Base-by-base conservation (phyloP, 2,888 invertebrate genomes). In the Drosophila cognata region DNA sequence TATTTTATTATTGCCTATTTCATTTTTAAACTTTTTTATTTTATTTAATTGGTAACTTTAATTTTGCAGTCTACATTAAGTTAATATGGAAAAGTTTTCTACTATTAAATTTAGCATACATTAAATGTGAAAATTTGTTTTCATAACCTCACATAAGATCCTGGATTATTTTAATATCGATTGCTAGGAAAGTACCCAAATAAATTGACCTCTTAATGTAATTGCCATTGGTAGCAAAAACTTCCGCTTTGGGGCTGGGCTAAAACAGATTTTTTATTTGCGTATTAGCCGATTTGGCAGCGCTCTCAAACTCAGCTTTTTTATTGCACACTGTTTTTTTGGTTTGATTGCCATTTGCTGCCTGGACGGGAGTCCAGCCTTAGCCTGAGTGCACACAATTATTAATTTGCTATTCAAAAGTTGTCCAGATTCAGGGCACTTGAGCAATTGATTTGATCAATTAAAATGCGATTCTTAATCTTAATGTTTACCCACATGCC, bases 391-490 rank as follows among this genome's bases (percentile, higher is more conserved):
- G 61, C 64, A 48, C 64, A 48, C 58, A 75, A 77, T 75, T 83
- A 71, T 85, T 85, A 80, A 80, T 74, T 43, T 69, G 78, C 72
- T 74, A 77, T 83, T 88, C 74, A 72, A 88, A 84, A 86, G 75
- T 83, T 75, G 33, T 53, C 59, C 64, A 74, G 81, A 75, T 81
- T 88, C 72, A 70, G 68, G 60, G 58, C 25, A 59, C 29, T 60
- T 46, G 51, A 73, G 57, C 61, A 67, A 70, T 70, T 72, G 77
- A 88, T 88, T 73, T 72, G 68, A 79, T 79, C 80, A 71, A 58
- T 53, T 60, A 35, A 56, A 78, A 60, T 67, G 62, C 66, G 58
- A 36, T 53, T 13, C 38, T 50, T 21, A 25, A 38, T 28, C 21
- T 21, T 55, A 21, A 21, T 21, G 21, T 21, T 6, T n/a, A 31